Base-by-base conservation (phyloP, 2,113 vertebrate species). In the Anoura caudifer region DNA sequence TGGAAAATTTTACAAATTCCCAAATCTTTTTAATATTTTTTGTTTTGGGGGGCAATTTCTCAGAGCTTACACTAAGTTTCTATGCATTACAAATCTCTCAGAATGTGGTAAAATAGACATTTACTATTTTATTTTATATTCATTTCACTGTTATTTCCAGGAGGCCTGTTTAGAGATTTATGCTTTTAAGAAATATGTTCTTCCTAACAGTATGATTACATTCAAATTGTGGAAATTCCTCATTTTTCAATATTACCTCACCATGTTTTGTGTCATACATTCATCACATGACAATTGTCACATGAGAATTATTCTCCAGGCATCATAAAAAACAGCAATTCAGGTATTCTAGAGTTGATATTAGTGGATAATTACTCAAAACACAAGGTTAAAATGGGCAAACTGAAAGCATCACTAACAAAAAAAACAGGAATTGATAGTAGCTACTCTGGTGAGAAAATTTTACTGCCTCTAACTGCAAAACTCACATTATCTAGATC, bases 21-120 rank as follows among this genome's bases (percentile, higher is more conserved):
- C n/a, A 63, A 85, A 65, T 45, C 3, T 91, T 94, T 93, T 94
- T 47, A 77, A 43, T 79, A 75, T 31, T 73, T 95, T 95, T 91
- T 79, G 11, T 41, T 85, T 88, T 72, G 6, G 16, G 67, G 38
- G 41, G 13, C 8, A 65, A 86, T 33, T 92, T 92, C 24, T 86
- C 36, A 45, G 33, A 92, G 67, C 14, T 85, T 81, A 84, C 6
- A 59, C 31, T 36, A 41, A 24, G 31, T 20, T 63, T 19, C n/a
- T 69, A 33, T 24, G 12, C 54, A 87, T 54, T 83, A 87, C 19
- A 79, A 79, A 93, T 65, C 28, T 90, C 38, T 75, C 96, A 36
- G 50, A 72, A 65, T 90, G 33, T 33, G 20, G 33, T 72, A 76
- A 92, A 92, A 92, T 73, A 59, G 31, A 3, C 45, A 87, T 82